These are phyloP conservation scores for Zaprionus capensis DNA, from an alignment of 1,140 invertebrate genomes.

Conservation along the genomic window DNA sequence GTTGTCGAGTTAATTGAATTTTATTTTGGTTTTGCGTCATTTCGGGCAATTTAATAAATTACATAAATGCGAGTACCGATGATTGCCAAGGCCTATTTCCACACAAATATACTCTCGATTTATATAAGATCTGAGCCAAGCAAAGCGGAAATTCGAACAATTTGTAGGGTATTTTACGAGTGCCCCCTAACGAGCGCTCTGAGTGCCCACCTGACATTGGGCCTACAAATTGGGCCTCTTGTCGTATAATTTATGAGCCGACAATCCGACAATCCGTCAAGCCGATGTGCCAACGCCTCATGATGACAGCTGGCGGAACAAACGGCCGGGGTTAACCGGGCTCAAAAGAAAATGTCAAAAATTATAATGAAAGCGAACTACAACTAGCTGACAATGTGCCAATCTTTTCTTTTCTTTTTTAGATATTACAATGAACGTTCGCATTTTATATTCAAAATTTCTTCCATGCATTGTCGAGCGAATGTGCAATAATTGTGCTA, in stretches of 20 bases:
- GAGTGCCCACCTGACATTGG: slow-evolving; percentile 18
- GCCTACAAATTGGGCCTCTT: slow-evolving; percentile 38
- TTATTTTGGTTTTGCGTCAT: slow-evolving; percentile 26
- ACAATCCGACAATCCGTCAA: not conserved
- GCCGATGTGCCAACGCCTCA: slow-evolving; percentile 27
- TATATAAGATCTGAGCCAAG: slow-evolving; percentile 60
- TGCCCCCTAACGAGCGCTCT: not conserved
- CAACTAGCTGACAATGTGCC: not conserved
- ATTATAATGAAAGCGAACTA: slow-evolving; percentile 11
- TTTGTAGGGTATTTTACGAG: slow-evolving; percentile 28
- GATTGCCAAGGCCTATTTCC: slow-evolving; percentile 63
- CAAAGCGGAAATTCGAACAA: slow-evolving; percentile 56
- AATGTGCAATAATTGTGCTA: slow-evolving; percentile 7
- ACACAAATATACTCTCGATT: slow-evolving; percentile 27
- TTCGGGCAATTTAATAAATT: slow-evolving; percentile 49
- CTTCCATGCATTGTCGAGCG: slow-evolving; percentile 16
- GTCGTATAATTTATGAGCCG: slow-evolving; percentile 31
- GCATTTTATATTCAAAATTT: slow-evolving; percentile 26
- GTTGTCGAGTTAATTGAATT: slow-evolving; percentile 61
- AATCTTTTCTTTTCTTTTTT: slow-evolving; percentile 16
- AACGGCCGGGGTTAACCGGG: slow-evolving; percentile 13
- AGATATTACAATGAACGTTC: slow-evolving; percentile 4
- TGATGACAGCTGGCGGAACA: slow-evolving; percentile 32
- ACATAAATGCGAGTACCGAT: slow-evolving; percentile 50
- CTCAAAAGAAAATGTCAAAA: slow-evolving; percentile 19